A percentile compares a stretch with the other conserved stretches of the same genome.
phyloP scores from a whole-genome alignment of 2,888 invertebrate genomes.

The Phengaris arion region DNA sequence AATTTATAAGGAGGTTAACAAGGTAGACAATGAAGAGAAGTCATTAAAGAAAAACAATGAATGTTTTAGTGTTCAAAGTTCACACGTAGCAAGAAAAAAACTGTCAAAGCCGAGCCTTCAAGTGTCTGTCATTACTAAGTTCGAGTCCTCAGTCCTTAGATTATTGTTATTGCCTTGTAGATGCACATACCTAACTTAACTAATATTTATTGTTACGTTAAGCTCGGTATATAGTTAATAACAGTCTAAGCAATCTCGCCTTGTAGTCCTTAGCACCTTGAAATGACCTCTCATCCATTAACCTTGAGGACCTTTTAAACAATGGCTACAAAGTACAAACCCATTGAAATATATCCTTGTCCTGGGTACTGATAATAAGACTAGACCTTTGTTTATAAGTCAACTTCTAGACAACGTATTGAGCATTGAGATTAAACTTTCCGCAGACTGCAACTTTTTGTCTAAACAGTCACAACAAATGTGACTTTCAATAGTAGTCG shows the following conservation, averaged over 20 bases:
- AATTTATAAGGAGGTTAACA: background rate
- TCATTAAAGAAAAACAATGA: constrained; percentile 24
- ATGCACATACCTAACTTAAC: background rate
- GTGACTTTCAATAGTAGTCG: background rate
- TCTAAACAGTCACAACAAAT: too few species aligned
- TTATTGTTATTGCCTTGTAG: constrained; percentile 1
- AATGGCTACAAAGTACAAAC: background rate
- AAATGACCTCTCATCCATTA: constrained; percentile 1
- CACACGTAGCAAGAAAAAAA: constrained; percentile 19
- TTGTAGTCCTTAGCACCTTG: constrained; percentile 2
- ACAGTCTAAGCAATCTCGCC: constrained; percentile 3
- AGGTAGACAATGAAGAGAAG: constrained; percentile 7
- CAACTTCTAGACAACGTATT: too few species aligned
- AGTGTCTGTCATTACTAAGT: constrained; percentile 14
- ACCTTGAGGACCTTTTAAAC: constrained; percentile 8
- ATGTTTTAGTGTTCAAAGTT: constrained; percentile 20
- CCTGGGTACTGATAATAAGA: background rate
- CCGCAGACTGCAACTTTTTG: too few species aligned
- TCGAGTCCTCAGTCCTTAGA: background rate
- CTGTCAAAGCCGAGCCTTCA: constrained; percentile 1
- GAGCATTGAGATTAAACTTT: too few species aligned
- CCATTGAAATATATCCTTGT: background rate
- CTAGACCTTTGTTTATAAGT: too few species aligned
- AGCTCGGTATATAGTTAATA: background rate
- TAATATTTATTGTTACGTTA: constrained; percentile 3